Base-by-base conservation (phyloP, 2,113 vertebrate species). In the Misgurnus mizolepis region DNA sequence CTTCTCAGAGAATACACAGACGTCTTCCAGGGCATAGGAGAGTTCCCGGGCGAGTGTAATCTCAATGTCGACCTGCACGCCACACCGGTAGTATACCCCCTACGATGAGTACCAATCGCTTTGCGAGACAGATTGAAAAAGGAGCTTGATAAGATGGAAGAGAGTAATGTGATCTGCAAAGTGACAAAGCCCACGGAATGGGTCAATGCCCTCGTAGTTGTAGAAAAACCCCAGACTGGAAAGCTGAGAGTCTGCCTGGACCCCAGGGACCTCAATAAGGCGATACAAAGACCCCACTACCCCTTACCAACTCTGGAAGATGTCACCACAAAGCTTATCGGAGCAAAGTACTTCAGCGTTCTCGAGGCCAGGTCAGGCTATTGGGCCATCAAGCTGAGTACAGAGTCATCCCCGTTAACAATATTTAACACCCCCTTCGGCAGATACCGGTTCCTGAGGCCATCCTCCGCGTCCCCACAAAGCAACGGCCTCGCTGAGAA, bases 311-410 rank as follows among this genome's bases (percentile, higher is more conserved):
- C 70, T 0, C 17, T 70, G 0, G 56, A 76, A 5, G 71, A 83
- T 4, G 55, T 43, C n/a, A 74, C 69, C 39, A n/a, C 70, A 41
- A 79, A 55, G 68, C 22, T 79, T 3, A 15, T 62, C 7, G 50
- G 41, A 7, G 76, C 77, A 9, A 4, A 4, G 2, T 67, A 55
- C 39, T 82, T 82, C 17, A 78, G 74, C n/a, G 34, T 71, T 9
- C 34, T 78, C 3, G 65, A 77, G 5, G 53, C 64, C 7, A 80
- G 69, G 22, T 81, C 61, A 15, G 71, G 76, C 0, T 80, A 82
- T 15, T 85, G 71, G 67, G 71, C 80, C 10, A 79, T 79, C 0
- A 82, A 85, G 10, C 71, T 79, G 4, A 73, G 12, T 4, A 64
- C 15, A 40, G 55, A 70, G 0, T 85, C 73, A 3, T 73, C 58